A percentile compares a stretch with the other conserved stretches of the same genome.
Conservation (phyloP, 2,888 invertebrate genomes). For the Drosophila pseudotalamancana region DNA sequence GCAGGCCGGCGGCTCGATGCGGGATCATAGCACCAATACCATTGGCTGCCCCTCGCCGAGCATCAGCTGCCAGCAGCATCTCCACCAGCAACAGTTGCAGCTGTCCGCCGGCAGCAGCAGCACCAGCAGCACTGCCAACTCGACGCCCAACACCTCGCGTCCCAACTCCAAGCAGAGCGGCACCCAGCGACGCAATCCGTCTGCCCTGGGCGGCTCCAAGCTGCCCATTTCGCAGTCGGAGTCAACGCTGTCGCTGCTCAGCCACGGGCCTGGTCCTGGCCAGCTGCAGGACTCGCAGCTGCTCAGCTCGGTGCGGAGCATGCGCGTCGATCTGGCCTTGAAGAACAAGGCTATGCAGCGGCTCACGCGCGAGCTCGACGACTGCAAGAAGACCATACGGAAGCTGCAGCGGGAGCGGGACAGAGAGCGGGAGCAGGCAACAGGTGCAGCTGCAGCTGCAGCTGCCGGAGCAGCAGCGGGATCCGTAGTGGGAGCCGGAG, state of each 20-base stretch:
- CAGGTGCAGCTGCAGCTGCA: constrained; percentile 69
- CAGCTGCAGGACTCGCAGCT: constrained; percentile 88
- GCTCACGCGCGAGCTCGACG: constrained; percentile 90
- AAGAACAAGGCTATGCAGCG: constrained; percentile 90
- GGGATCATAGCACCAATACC: constrained; percentile 80
- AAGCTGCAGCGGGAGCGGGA: constrained; percentile 91
- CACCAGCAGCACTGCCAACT: constrained; percentile 83
- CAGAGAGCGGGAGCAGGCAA: constrained; percentile 88
- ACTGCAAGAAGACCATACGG: constrained; percentile 90
- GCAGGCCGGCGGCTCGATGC: constrained; percentile 43
- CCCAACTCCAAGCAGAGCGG: constrained; percentile 85
- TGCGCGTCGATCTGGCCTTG: constrained; percentile 89
- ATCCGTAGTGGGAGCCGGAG: constrained; percentile 79
- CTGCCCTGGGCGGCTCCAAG: constrained; percentile 74
- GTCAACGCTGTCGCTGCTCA: constrained; percentile 81
- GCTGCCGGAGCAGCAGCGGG: constrained; percentile 6
- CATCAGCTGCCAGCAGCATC: constrained; percentile 58
- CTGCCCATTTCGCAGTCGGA: constrained; percentile 86
- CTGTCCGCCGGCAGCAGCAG: constrained; percentile 81
- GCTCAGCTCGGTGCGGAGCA: constrained; percentile 91
- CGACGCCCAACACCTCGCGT: constrained; percentile 82
- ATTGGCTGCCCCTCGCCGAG: constrained; percentile 76
- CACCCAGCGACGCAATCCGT: constrained; percentile 76
- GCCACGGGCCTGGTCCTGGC: constrained; percentile 47
- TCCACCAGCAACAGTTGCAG: constrained; percentile 46